Percentiles rank a stretch among this genome's conserved stretches.
These are phyloP conservation scores for Rhabdophis nuchalis DNA, from an alignment of 2,797 vertebrate genomes.

Conservation along the genomic window DNA sequence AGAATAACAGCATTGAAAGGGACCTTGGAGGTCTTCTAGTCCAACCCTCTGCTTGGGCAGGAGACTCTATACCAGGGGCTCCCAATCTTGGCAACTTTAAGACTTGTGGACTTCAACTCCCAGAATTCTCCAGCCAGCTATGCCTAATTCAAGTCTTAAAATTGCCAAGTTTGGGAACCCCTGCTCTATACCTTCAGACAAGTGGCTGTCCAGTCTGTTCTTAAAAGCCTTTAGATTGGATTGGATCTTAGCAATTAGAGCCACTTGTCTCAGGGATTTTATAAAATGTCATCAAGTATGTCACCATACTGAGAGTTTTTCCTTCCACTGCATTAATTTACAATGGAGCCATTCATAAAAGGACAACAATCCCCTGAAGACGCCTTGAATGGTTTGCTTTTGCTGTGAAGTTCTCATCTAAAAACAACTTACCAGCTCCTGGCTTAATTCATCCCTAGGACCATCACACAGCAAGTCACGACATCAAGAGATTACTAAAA, in stretches of 20 bases:
- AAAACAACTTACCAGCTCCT: neutral
- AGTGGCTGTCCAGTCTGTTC: neutral
- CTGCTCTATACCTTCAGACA: neutral
- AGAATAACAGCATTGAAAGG: neutral
- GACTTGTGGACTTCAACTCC: too few species aligned
- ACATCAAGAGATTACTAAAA: neutral
- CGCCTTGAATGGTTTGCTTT: neutral
- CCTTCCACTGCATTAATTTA: neutral
- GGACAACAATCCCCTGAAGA: neutral
- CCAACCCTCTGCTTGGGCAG: fast-evolving
- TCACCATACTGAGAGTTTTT: neutral
- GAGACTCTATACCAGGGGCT: too few species aligned
- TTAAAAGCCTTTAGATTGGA: neutral
- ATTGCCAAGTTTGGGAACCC: too few species aligned
- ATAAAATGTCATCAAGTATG: neutral
- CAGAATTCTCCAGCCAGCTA: too few species aligned
- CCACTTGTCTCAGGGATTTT: neutral
- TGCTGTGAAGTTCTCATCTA: neutral
- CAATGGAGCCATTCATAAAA: neutral
- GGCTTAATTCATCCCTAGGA: neutral
- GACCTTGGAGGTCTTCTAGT: neutral
- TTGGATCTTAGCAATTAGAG: neutral
- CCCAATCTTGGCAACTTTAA: too few species aligned
- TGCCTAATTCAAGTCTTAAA: too few species aligned
- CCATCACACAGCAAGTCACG: neutral